Percentiles rank a stretch among this genome's conserved stretches.
Evolutionary conservation across 2,797 vertebrate species (phyloP).

Genomic region (Falco cherrug): DNA sequence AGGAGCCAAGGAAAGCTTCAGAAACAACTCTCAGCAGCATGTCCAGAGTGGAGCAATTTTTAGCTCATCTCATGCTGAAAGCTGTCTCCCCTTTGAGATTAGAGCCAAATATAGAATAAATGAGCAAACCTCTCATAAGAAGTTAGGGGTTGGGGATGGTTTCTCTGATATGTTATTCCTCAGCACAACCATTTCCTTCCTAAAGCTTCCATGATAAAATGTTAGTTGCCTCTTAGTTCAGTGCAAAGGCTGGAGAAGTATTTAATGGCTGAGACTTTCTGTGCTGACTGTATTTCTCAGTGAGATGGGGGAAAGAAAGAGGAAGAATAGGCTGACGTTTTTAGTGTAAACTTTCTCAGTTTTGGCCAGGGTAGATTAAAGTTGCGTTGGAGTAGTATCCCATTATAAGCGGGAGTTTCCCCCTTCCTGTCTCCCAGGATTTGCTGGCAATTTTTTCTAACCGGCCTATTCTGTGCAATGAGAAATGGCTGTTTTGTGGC

Average conservation of each 20-base stretch:
- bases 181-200: neutral
- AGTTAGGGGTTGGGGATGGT: neutral
- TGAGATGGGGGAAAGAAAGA: neutral
- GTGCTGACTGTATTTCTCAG: neutral
- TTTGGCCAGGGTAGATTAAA: neutral
- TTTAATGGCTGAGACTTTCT: neutral
- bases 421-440: neutral
- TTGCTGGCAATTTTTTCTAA: neutral
- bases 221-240: neutral
- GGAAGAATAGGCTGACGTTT: neutral
- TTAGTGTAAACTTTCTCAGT: neutral
- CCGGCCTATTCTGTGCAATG: neutral
- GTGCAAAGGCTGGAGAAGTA: neutral
- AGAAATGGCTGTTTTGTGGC: neutral
- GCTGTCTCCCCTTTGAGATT: neutral
- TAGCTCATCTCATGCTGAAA: slow-evolving; percentile 37
- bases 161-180: neutral
- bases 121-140: neutral
- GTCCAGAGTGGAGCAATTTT: slow-evolving; percentile 38
- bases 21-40: neutral
- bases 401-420: neutral
- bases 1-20: slow-evolving; percentile 42
- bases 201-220: neutral
- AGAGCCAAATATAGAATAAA: slow-evolving; percentile 29
- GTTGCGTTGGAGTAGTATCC: neutral